These are phyloP conservation scores for Eupelmus urozonus DNA, from an alignment of 2,888 invertebrate genomes.

Conservation along the genomic window DNA sequence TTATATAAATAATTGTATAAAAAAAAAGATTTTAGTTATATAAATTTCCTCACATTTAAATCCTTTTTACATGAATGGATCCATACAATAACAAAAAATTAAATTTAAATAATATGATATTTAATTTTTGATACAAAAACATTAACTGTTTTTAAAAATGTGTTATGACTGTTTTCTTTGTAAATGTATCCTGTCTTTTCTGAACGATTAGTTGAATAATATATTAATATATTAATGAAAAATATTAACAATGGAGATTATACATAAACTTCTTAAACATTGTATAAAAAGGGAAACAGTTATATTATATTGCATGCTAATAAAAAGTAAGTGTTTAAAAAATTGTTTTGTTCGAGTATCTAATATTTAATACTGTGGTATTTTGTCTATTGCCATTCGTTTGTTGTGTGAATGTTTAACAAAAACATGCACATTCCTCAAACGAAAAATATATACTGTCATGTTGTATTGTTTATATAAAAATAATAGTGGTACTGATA, in stretches of 20 bases:
- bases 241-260: neutral
- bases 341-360: neutral
- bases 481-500: too few species aligned
- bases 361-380: neutral
- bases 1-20: too few species aligned
- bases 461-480: too few species aligned
- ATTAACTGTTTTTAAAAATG: too few species aligned
- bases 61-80: too few species aligned
- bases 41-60: too few species aligned
- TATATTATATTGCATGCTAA: conserved; percentile 21
- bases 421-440: conserved; percentile 54
- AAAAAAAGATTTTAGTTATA: too few species aligned
- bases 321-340: neutral
- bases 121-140: too few species aligned
- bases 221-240: neutral
- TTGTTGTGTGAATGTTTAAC: conserved; percentile 41
- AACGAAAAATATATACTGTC: conserved; percentile 30
- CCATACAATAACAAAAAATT: too few species aligned
- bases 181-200: conserved; percentile 27
- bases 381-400: conserved; percentile 6
- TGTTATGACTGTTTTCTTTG: too few species aligned
- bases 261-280: neutral
- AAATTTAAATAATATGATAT: neutral
- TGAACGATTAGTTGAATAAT: neutral
- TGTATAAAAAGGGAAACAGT: too few species aligned